phyloP scores from a whole-genome alignment of 2,113 vertebrate species.

The Chaetura pelagica region DNA sequence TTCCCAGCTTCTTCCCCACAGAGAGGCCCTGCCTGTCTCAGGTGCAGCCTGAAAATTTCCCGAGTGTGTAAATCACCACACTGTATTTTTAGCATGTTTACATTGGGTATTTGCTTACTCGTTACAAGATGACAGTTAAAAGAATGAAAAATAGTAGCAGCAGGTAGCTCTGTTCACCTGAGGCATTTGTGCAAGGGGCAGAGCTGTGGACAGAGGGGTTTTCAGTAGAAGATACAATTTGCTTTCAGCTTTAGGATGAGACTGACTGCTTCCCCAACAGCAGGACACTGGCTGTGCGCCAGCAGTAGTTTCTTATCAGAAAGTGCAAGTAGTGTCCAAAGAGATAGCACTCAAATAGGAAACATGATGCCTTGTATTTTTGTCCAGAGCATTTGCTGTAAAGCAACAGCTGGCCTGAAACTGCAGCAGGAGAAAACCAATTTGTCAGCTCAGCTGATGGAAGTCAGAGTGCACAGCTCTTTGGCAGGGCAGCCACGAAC shows the following conservation, averaged over 20 bases:
- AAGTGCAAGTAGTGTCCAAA: not conserved
- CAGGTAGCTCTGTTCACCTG: not conserved
- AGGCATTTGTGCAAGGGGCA: not conserved
- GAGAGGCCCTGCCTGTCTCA: too few relatives aligned
- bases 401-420: slow-evolving; percentile 52
- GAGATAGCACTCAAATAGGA: slow-evolving; percentile 6
- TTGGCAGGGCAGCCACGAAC: not conserved
- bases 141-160: not conserved
- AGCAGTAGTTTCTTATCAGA: not conserved
- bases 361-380: slow-evolving; percentile 10
- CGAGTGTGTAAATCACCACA: not conserved
- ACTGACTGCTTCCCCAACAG: not conserved
- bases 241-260: not conserved
- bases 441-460: slow-evolving; percentile 43
- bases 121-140: not conserved
- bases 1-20: not conserved
- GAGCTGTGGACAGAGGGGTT: fast-evolving
- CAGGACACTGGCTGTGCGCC: not conserved
- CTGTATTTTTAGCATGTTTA: not conserved
- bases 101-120: not conserved
- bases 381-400: slow-evolving; percentile 57
- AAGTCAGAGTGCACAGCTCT: not conserved
- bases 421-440: not conserved
- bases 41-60: not conserved
- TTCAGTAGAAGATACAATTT: not conserved